A percentile compares a stretch with the other conserved stretches of the same genome.
Conservation (phyloP, 2,113 vertebrate genomes). For the Acrocephalus arundinaceus region DNA sequence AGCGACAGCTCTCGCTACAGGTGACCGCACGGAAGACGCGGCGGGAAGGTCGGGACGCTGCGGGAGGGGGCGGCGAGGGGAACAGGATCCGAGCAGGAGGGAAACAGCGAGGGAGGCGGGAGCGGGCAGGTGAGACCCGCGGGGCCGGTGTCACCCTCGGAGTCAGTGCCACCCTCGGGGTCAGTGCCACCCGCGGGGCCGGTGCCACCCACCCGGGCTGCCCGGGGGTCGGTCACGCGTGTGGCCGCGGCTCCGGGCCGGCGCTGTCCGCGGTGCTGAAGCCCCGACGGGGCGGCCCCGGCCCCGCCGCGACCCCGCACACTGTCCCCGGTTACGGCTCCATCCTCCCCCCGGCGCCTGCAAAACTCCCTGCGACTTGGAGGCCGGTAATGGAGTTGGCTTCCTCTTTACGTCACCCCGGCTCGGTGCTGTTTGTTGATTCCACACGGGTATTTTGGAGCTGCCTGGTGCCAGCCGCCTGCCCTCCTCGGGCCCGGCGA, state of each 20-base stretch:
- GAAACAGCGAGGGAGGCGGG: background rate
- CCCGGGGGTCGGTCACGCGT: background rate
- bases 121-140: background rate
- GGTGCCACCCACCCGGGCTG: background rate
- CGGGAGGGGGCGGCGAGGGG: background rate
- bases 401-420: conserved; percentile 40
- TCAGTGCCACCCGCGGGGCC: background rate
- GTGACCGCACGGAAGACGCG: background rate
- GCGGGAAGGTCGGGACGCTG: background rate
- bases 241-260: background rate
- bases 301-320: background rate
- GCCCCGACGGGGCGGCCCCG: background rate
- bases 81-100: background rate
- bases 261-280: conserved; percentile 61
- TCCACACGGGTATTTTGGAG: conserved; percentile 3
- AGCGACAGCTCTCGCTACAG: background rate
- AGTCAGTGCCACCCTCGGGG: no score
- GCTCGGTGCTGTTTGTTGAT: conserved; percentile 7
- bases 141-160: background rate
- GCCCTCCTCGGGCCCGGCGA: background rate
- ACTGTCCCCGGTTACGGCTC: background rate
- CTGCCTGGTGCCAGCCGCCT: background rate
- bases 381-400: background rate
- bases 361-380: conserved; percentile 29
- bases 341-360: background rate